Evolutionary conservation across 30 jellyfish, hydroid and myxozoan genomes (phyloP).

Genomic region (Aurelia sp.): DNA sequence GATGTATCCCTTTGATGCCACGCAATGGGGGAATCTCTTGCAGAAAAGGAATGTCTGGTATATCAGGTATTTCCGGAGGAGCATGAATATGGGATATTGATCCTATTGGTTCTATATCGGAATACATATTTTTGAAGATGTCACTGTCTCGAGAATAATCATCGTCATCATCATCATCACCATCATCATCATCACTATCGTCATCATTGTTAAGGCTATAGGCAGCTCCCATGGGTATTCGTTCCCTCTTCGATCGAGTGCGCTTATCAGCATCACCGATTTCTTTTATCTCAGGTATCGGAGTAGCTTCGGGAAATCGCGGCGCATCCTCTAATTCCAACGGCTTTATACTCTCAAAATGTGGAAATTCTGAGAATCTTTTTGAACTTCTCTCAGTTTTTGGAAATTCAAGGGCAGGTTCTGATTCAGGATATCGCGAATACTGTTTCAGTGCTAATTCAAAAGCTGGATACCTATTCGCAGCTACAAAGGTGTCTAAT

Average conservation of each 20-base stretch:
- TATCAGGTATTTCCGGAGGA: constrained; percentile 62
- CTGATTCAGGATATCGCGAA: constrained; percentile 37
- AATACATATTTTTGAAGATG: background rate
- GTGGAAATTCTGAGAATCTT: constrained; percentile 48
- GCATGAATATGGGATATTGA: constrained; percentile 39
- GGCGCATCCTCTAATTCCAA: constrained; percentile 30
- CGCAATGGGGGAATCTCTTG: constrained; percentile 51
- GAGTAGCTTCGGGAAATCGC: constrained; percentile 59
- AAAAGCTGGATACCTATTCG: constrained; percentile 32
- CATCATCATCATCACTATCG: constrained; percentile 44
- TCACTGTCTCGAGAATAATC: constrained; percentile 1
- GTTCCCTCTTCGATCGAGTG: constrained; percentile 26
- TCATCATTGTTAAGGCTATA: constrained; percentile 15
- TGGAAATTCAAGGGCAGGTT: constrained; percentile 45
- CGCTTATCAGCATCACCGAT: constrained; percentile 53
- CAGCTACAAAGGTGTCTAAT: background rate
- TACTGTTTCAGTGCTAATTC: background rate
- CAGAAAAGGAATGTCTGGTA: constrained; percentile 61
- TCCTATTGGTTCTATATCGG: constrained; percentile 24
- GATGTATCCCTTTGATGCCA: constrained; percentile 33
- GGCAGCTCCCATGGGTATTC: constrained; percentile 7
- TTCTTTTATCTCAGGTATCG: constrained; percentile 61
- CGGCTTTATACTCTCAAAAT: constrained; percentile 60
- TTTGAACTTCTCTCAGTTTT: constrained; percentile 21
- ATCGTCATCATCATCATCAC: constrained; percentile 26